phyloP scores from a whole-genome alignment of 2,888 invertebrate genomes.

The Hemaris fuciformis region DNA sequence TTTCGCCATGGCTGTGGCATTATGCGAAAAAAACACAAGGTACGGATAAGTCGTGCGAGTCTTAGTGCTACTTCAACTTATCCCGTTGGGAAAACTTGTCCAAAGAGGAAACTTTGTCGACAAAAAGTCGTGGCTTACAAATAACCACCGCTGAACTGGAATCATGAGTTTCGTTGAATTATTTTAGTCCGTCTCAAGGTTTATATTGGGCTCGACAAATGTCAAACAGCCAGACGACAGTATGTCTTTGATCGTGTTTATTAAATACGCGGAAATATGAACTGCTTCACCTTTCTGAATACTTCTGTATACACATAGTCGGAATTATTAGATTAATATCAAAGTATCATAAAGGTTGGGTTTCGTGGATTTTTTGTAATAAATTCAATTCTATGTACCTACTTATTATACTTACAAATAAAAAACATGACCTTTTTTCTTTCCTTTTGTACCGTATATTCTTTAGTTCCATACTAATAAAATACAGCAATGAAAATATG shows the following conservation, averaged over 20 bases:
- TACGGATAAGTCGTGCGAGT: neutral
- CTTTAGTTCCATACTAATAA: too few species aligned
- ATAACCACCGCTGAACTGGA: neutral
- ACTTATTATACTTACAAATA: too few species aligned
- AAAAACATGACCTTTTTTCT: too few species aligned
- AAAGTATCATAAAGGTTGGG: too few species aligned
- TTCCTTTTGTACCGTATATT: too few species aligned
- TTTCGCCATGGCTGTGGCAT: conserved; percentile 1
- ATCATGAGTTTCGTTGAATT: neutral
- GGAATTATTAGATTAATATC: too few species aligned
- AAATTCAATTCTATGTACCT: too few species aligned
- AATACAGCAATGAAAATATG: too few species aligned
- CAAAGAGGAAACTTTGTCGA: neutral
- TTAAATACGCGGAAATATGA: neutral
- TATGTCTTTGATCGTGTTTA: neutral
- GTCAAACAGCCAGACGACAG: neutral
- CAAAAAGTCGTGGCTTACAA: conserved; percentile 1
- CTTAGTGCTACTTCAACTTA: conserved; percentile 5
- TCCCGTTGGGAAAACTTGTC: neutral
- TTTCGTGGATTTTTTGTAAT: too few species aligned
- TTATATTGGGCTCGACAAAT: conserved; percentile 2
- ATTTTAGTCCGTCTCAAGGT: neutral
- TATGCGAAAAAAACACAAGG: conserved; percentile 1
- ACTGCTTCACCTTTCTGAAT: too few species aligned
- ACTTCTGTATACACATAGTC: too few species aligned